A percentile compares a stretch with the other conserved stretches of the same genome.
phyloP scores from a whole-genome alignment of 1,140 invertebrate genomes.

The Wiebesia pumilae region DNA sequence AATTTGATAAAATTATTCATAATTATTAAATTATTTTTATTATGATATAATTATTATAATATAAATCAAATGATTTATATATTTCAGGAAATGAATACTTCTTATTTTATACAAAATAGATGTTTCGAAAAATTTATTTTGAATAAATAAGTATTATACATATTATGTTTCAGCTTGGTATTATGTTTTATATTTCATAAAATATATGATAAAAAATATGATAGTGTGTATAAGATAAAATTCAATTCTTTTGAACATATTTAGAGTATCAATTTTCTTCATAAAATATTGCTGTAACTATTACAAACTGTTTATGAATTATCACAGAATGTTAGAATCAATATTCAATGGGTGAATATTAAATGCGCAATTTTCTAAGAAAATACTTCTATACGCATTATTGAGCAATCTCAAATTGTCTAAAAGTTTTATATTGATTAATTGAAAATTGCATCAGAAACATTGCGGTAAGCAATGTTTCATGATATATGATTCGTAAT shows the following conservation, averaged over 20 bases:
- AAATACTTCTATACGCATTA: neutral
- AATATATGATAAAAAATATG: neutral
- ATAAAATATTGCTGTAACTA: neutral
- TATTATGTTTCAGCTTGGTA: too few relatives aligned
- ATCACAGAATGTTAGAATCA: neutral
- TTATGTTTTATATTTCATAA: neutral
- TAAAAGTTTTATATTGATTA: constrained; percentile 12
- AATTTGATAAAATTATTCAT: too few relatives aligned
- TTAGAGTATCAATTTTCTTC: neutral
- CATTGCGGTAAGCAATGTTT: neutral
- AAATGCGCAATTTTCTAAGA: neutral
- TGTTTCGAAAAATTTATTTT: too few relatives aligned
- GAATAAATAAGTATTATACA: too few relatives aligned
- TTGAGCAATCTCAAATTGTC: neutral
- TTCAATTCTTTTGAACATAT: neutral
- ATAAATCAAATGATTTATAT: too few relatives aligned
- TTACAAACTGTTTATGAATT: neutral
- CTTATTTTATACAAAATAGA: too few relatives aligned
- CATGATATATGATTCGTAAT: neutral
- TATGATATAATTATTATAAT: too few relatives aligned
- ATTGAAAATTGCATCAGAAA: neutral
- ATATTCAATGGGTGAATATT: constrained; percentile 4
- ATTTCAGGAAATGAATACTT: too few relatives aligned
- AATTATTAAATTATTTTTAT: too few relatives aligned
- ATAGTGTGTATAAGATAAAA: neutral